Evolutionary conservation across 2,797 vertebrate species (phyloP), one percentile per base, ranked within the genome.

Genomic region (Malurus leucopterus): DNA sequence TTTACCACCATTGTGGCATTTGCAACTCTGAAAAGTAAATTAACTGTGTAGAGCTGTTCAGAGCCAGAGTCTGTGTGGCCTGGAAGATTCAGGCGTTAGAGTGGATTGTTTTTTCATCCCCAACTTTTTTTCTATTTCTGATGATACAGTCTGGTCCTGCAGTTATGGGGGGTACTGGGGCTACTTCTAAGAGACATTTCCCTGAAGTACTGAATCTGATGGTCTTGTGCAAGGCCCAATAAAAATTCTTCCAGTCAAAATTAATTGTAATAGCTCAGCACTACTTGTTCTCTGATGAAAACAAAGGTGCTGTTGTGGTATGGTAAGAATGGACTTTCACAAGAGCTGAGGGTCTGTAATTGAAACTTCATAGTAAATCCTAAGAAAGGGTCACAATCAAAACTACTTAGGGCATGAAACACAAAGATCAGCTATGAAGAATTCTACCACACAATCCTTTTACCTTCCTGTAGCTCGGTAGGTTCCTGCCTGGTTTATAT

Each of bases 401-500:
- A 57, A 36, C 4, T 2, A 10, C 2, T 43, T 88, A 34, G 5
- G 14, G 15, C 4, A 5, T 17, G 17, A 36, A 51, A 69, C 23
- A 17, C 15, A 12, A 40, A 54, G 11, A 8, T 14, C 15, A 55
- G 17, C 15, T 38, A 3, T 23, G 53, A 8, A 32, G n/a, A 49
- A 26, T 19, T 21, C 15, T 30, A 8, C 9, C 24, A 5, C 30
- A 29, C 2, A 13, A 1, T 24, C 18, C 27, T 69, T 32, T 13
- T 13, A 2, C 3, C 6, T 23, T 46, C 27, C 41, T 74, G 23
- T 11, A 69, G 55, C 36, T 43, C 9, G 5, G 22, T 32, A 11
- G 9, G 11, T 36, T 72, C 14, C 21, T 15, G 4, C 8, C 13
- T 0, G 0, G 6, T 12, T 38, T 27, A 49, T 20, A 15, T 16